Percentiles rank a stretch among this genome's conserved stretches.
phyloP scores from a whole-genome alignment of 2,888 invertebrate species.

The Malthinus seriepunctatus region DNA sequence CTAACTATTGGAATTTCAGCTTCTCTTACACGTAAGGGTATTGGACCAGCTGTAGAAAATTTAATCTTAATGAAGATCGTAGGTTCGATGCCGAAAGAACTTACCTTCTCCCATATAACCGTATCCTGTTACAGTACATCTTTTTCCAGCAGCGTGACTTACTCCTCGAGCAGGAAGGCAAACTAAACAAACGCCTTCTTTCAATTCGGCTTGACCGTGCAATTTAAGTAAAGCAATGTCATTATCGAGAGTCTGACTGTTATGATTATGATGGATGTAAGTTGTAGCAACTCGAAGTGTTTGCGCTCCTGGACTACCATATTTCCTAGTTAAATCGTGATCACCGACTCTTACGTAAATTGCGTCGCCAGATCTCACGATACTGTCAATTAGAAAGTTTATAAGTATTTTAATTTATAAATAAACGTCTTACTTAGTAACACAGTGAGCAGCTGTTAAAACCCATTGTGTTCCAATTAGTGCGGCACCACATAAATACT shows the following conservation, averaged over 20 bases:
- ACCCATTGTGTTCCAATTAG: conserved; percentile 95
- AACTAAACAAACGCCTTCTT: conserved; percentile 83
- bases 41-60: conserved; percentile 75
- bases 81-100: neutral
- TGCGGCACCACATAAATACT: conserved; percentile 91
- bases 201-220: conserved; percentile 84
- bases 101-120: conserved; percentile 94
- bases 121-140: conserved; percentile 92
- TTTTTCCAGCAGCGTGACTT: conserved; percentile 85
- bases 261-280: conserved; percentile 95
- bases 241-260: conserved; percentile 91
- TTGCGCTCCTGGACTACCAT: conserved; percentile 90
- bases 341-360: conserved; percentile 93
- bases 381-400: conserved; percentile 58
- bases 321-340: conserved; percentile 87
- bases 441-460: conserved; percentile 90
- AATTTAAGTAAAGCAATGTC: conserved; percentile 91
- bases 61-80: conserved; percentile 8
- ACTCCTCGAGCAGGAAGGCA: conserved; percentile 89
- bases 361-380: conserved; percentile 91
- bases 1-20: conserved; percentile 92
- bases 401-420: neutral
- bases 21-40: conserved; percentile 85
- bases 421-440: conserved; percentile 74
- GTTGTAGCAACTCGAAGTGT: conserved; percentile 89